phyloP scores from a whole-genome alignment of 2,113 vertebrate species.

The Australoheros scitulus region DNA sequence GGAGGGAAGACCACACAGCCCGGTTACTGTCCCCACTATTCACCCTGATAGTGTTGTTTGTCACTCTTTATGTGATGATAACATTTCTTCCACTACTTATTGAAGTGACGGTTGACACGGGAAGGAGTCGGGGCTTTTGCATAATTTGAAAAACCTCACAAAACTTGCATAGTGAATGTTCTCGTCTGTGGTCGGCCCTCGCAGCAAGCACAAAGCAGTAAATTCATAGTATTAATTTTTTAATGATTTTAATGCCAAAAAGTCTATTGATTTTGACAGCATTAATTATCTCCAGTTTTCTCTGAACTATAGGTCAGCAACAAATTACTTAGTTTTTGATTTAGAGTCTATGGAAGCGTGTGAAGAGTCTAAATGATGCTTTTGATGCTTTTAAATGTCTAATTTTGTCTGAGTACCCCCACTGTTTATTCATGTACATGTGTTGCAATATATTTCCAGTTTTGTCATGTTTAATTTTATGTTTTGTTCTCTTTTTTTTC shows the following conservation, averaged over 20 bases:
- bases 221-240: not conserved
- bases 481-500: not conserved
- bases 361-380: not conserved
- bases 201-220: not conserved
- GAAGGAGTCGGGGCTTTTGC: not conserved
- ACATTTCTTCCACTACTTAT: too few species aligned
- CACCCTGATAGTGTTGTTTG: not conserved
- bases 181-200: too few species aligned
- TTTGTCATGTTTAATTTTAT: not conserved
- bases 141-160: not conserved
- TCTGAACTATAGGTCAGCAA: not conserved
- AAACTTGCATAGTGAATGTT: not conserved
- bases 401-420: not conserved
- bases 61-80: not conserved
- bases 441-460: not conserved
- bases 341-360: fast-evolving
- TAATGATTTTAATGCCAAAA: not conserved
- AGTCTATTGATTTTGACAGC: not conserved
- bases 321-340: not conserved
- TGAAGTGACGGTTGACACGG: too few species aligned
- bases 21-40: not conserved
- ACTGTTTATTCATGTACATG: not conserved
- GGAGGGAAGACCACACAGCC: not conserved
- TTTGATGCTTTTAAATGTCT: not conserved
- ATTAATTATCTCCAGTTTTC: not conserved